phyloP scores from a whole-genome alignment of 2,888 invertebrate genomes.

The Tenodera sinensis region DNA sequence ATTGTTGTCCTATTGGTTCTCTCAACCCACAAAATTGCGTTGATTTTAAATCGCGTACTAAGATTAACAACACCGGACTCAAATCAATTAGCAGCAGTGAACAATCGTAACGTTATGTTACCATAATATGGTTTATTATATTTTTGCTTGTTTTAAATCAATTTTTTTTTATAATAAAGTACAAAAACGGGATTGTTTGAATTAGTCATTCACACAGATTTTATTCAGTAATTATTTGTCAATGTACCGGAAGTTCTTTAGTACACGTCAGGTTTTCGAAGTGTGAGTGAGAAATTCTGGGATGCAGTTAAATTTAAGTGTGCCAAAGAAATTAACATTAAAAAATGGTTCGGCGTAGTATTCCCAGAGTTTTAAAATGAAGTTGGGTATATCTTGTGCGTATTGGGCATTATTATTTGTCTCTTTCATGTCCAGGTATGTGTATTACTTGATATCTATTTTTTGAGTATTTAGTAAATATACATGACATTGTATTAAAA shows the following conservation, averaged over 20 bases:
- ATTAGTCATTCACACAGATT: too few species aligned
- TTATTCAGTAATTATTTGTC: not conserved
- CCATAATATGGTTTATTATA: too few species aligned
- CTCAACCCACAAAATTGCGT: too few species aligned
- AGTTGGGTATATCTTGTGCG: constrained; percentile 55
- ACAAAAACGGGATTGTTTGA: not conserved
- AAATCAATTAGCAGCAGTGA: too few species aligned
- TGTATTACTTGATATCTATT: not conserved
- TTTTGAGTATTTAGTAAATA: not conserved
- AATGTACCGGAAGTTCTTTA: constrained; percentile 35
- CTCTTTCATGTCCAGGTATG: constrained; percentile 57
- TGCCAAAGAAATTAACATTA: not conserved
- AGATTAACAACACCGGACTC: too few species aligned
- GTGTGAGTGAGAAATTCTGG: not conserved
- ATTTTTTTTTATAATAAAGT: too few species aligned
- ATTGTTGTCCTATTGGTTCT: too few species aligned
- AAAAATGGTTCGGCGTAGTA: not conserved
- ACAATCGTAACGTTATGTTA: too few species aligned
- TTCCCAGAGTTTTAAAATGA: constrained; percentile 50
- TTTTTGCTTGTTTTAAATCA: too few species aligned
- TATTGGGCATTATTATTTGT: constrained; percentile 60
- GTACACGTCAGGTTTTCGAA: constrained; percentile 37
- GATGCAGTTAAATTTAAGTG: not conserved
- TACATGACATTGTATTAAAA: not conserved
- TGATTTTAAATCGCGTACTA: too few species aligned